Evolutionary conservation across 1,140 invertebrate species (phyloP), one percentile per base, ranked within the genome.

Genomic region (Stegodyphus dumicola): DNA sequence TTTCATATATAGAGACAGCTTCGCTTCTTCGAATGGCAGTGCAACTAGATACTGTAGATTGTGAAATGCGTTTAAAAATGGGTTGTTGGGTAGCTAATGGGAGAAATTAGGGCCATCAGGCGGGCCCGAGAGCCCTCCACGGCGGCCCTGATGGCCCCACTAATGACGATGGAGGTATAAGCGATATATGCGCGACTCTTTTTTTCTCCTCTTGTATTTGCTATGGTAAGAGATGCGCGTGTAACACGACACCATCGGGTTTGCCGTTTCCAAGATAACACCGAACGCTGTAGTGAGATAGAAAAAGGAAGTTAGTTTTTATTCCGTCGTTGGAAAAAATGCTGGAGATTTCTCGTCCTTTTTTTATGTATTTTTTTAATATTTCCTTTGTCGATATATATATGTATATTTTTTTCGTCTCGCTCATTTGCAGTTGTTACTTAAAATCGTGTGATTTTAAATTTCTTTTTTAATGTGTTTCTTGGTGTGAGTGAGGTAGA

Each of bases 71-170:
- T 64, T 81, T 65, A 81, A 83, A 83, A 83, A 74, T 74, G 80
- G 80, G 70, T 54, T 83, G 80, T 83, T 83, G 80, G 80, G 56
- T 33, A 52, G 53, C 56, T 83, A 83, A 83, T 83, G 80, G 80
- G 48, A 71, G 80, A 83, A 83, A 83, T 83, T 83, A 83, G 71
- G 80, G 71, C 69, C 70, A 83, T 83, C 70, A 83, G 60, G 52
- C 17, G 80, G 80, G 70, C 56, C 80, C 60, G 70, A 75, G 80
- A 75, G 71, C 60, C 71, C 80, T 66, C 60, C 48, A 51, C 60
- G 18, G 53, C 78, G 66, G 78, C 78, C 67, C 78, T 80, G 80
- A 83, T 75, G 70, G 71, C 70, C 71, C 70, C 71, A 67, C 80
- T 83, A 83, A 83, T 83, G 80, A 83, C 79, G 69, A 33, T n/a